Percentiles rank a stretch among this genome's conserved stretches.
Conservation (phyloP, 2,888 invertebrate genomes). For the Trichacis sp. region DNA sequence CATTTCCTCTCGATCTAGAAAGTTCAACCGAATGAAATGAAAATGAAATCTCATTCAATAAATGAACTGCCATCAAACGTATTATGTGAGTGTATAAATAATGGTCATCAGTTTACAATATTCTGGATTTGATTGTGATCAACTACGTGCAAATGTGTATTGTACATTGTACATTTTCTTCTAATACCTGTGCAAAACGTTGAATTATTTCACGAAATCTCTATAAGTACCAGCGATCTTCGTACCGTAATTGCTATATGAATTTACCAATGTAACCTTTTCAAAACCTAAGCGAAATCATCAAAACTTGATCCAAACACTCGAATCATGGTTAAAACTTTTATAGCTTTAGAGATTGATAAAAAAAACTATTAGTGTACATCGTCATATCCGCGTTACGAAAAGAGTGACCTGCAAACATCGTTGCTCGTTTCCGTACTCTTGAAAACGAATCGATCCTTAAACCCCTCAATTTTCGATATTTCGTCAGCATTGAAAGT, state of each 20-base stretch:
- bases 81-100: no score
- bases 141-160: conserved; percentile 53
- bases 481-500: background rate
- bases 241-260: conserved; percentile 50
- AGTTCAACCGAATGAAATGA: no score
- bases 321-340: conserved; percentile 40
- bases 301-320: conserved; percentile 47
- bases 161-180: conserved; percentile 56
- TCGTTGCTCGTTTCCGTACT: background rate
- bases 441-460: background rate
- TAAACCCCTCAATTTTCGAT: background rate
- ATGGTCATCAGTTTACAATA: conserved; percentile 50
- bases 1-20: background rate
- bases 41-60: no score
- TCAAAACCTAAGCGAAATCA: conserved; percentile 48
- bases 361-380: conserved; percentile 24
- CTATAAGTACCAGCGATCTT: conserved; percentile 48
- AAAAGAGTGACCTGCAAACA: conserved; percentile 11
- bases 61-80: no score
- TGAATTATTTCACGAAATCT: conserved; percentile 50
- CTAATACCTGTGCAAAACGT: conserved; percentile 51
- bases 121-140: conserved; percentile 51
- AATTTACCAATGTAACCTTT: conserved; percentile 53
- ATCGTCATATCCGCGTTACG: conserved; percentile 45
- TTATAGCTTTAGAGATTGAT: conserved; percentile 47